A percentile compares a stretch with the other conserved stretches of the same genome.
Conservation (phyloP, 1,140 invertebrate genomes). For the Danaus melanippus region DNA sequence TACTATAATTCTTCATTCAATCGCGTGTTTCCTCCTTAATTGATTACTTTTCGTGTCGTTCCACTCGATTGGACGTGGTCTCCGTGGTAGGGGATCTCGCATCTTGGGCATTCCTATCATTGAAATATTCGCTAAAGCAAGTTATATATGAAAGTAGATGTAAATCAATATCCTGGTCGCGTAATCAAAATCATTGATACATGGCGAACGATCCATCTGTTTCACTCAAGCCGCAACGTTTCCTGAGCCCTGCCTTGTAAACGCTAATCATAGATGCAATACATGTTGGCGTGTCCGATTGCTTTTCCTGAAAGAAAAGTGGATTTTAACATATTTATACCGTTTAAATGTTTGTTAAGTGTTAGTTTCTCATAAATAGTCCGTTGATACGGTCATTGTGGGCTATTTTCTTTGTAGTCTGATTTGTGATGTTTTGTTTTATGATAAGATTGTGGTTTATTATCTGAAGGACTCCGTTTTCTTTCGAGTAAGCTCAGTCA, state of each 20-base stretch:
- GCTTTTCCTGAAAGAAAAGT: slow-evolving; percentile 53
- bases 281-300: slow-evolving; percentile 35
- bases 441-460: too few species aligned
- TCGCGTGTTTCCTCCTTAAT: slow-evolving; percentile 47
- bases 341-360: slow-evolving; percentile 12
- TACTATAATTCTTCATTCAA: slow-evolving; percentile 19
- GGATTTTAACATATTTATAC: slow-evolving; percentile 57
- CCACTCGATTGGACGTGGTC: slow-evolving; percentile 36
- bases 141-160: slow-evolving; percentile 20
- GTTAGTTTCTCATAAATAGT: slow-evolving; percentile 26
- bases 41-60: slow-evolving; percentile 44
- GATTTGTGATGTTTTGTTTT: too few species aligned
- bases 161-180: slow-evolving; percentile 31
- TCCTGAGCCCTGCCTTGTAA: slow-evolving; percentile 36
- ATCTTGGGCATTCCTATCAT: slow-evolving; percentile 16
- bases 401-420: not conserved
- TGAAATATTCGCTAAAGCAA: not conserved
- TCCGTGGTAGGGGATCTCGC: slow-evolving; percentile 27
- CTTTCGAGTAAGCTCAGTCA: too few species aligned
- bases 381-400: slow-evolving; percentile 1
- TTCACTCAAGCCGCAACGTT: slow-evolving; percentile 25
- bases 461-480: too few species aligned
- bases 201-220: slow-evolving; percentile 34
- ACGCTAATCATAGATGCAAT: slow-evolving; percentile 39
- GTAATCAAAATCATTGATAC: slow-evolving; percentile 31